Evolutionary conservation across 2,888 invertebrate genomes (phyloP).

Genomic region (Zootermopsis nevadensis): DNA sequence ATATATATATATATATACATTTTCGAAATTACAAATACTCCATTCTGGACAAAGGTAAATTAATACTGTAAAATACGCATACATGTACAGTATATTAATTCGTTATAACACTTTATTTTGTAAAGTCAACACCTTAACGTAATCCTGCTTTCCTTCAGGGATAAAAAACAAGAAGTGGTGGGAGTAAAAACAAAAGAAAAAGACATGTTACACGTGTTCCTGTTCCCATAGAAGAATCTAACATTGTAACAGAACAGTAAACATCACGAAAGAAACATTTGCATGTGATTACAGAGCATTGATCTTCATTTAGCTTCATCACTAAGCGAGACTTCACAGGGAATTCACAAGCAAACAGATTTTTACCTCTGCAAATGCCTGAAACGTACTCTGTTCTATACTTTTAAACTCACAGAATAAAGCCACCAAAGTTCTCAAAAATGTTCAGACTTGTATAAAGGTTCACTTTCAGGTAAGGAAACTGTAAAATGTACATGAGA

Average conservation of each 20-base stretch:
- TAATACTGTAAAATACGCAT: neutral
- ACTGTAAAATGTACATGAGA: too few species aligned
- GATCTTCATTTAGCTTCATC: slow-evolving; percentile 23
- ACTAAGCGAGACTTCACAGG: neutral
- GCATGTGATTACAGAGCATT: slow-evolving; percentile 31
- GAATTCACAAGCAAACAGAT: neutral
- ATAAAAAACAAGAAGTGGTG: neutral
- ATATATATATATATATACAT: too few species aligned
- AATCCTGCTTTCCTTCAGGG: neutral
- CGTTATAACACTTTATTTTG: neutral
- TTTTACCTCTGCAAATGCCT: neutral
- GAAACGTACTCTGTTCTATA: too few species aligned
- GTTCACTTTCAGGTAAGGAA: too few species aligned
- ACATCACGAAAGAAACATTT: slow-evolving; percentile 32
- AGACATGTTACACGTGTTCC: neutral
- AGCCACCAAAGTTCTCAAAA: neutral
- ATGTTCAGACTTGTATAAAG: neutral
- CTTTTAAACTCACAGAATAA: too few species aligned
- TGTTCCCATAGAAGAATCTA: too few species aligned
- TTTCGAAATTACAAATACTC: neutral
- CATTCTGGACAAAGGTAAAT: neutral
- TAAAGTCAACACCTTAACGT: slow-evolving; percentile 1
- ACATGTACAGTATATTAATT: neutral
- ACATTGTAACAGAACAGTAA: neutral
- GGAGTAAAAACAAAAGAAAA: neutral